Evolutionary conservation across 2,113 vertebrate species (phyloP).

Genomic region (Cryptomyrus ogoouensis): DNA sequence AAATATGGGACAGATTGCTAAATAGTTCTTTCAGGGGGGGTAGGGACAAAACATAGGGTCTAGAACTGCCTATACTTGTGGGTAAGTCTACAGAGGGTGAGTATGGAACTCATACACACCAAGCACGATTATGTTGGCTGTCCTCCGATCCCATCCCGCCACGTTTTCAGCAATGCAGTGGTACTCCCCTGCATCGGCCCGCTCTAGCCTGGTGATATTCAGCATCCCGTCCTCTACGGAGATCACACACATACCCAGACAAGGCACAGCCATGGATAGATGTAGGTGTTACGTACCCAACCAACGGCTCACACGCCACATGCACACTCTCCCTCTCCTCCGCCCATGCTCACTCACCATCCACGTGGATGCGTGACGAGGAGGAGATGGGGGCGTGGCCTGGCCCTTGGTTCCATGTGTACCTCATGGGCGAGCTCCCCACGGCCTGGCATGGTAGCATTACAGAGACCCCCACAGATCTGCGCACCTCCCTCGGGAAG

Average conservation of each 20-base stretch:
- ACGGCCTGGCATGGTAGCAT: constrained; percentile 55
- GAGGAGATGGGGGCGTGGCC: constrained; percentile 21
- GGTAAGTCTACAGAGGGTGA: background rate
- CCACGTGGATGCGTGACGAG: constrained; percentile 27
- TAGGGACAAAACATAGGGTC: background rate
- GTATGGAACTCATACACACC: constrained; percentile 31
- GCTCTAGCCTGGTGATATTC: constrained; percentile 47
- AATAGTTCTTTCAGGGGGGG: background rate
- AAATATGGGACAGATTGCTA: background rate
- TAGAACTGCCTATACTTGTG: background rate
- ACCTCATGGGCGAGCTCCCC: constrained; percentile 56
- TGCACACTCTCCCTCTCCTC: too few species aligned
- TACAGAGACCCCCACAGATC: constrained; percentile 40
- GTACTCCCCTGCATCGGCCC: constrained; percentile 55
- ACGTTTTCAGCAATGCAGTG: constrained; percentile 58
- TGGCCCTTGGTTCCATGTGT: constrained; percentile 51
- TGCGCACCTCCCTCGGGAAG: constrained; percentile 39
- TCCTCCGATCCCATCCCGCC: constrained; percentile 52
- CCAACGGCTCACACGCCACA: background rate
- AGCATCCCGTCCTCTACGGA: constrained; percentile 49
- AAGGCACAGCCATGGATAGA: background rate
- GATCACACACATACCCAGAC: background rate
- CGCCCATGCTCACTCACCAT: constrained; percentile 39
- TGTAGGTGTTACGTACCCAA: background rate
- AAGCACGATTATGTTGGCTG: constrained; percentile 39